Evolutionary conservation across 2,797 vertebrate genomes (phyloP).

Genomic region (Cynopterus sphinx): DNA sequence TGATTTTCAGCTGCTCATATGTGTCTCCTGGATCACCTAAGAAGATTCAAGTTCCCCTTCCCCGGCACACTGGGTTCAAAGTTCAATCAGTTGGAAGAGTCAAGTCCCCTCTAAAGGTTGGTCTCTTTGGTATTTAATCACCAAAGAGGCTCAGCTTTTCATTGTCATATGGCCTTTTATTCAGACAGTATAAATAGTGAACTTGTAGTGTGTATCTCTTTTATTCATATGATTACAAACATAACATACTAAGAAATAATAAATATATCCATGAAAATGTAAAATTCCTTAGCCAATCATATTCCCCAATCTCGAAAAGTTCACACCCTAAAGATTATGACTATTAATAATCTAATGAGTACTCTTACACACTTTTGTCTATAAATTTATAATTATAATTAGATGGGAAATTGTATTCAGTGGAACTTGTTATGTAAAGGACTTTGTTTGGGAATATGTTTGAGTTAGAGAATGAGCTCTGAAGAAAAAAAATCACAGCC

Average conservation of each 20-base stretch:
- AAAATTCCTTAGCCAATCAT: background rate
- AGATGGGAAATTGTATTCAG: background rate
- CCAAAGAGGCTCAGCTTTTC: background rate
- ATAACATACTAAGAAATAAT: background rate
- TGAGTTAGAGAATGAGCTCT: background rate
- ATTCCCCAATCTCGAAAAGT: background rate
- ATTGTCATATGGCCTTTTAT: background rate
- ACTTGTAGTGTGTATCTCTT: background rate
- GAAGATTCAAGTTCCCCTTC: constrained; percentile 66
- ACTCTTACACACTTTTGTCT: background rate
- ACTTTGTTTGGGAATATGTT: background rate
- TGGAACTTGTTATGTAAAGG: background rate
- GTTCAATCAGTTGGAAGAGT: constrained; percentile 56
- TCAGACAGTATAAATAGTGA: background rate
- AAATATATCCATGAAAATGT: background rate
- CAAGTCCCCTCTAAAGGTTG: background rate
- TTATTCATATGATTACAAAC: background rate
- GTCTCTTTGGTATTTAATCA: background rate
- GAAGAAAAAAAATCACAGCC: constrained; percentile 6
- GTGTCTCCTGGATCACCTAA: constrained; percentile 60
- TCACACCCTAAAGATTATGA: background rate
- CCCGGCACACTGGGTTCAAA: constrained; percentile 27
- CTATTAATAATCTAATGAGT: background rate
- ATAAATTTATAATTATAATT: background rate
- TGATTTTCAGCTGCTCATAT: constrained; percentile 72